Conservation (phyloP, 2,888 invertebrate species). For the Deroplatys truncata region DNA sequence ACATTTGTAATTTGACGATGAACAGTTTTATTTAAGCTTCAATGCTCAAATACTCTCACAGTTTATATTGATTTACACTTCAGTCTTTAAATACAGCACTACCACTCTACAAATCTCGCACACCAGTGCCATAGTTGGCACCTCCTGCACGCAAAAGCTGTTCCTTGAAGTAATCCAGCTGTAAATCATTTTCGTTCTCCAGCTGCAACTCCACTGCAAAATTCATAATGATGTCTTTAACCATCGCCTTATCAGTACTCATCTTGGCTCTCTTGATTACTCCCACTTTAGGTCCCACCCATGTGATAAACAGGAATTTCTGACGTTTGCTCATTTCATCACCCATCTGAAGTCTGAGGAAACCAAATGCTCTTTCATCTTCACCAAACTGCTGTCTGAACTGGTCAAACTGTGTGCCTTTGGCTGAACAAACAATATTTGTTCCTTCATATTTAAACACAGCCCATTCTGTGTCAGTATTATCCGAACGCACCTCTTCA, state of each 20-base stretch:
- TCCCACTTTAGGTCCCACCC: slow-evolving; percentile 70
- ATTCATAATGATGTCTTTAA: slow-evolving; percentile 71
- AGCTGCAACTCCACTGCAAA: slow-evolving; percentile 73
- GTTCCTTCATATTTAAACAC: slow-evolving; percentile 72
- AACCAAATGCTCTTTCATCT: slow-evolving; percentile 71
- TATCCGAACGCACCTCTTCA: slow-evolving; percentile 67
- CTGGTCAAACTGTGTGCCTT: slow-evolving; percentile 65
- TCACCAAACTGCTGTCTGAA: slow-evolving; percentile 66
- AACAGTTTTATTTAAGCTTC: too few species aligned
- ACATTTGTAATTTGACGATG: too few species aligned
- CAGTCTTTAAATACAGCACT: neutral
- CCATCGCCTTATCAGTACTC: slow-evolving; percentile 75
- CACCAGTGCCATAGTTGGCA: slow-evolving; percentile 75
- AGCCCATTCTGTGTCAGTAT: slow-evolving; percentile 69
- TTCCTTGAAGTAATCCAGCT: slow-evolving; percentile 64
- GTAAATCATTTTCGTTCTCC: slow-evolving; percentile 64
- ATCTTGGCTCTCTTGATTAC: slow-evolving; percentile 76
- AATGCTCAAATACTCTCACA: neutral
- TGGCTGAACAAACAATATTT: slow-evolving; percentile 60
- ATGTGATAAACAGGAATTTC: slow-evolving; percentile 74
- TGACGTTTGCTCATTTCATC: slow-evolving; percentile 79
- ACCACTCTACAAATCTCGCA: slow-evolving; percentile 53
- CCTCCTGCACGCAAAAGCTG: slow-evolving; percentile 70
- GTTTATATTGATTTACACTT: neutral
- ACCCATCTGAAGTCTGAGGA: slow-evolving; percentile 62